phyloP scores from a whole-genome alignment of 2,888 invertebrate species.

The Notocelia uddmanniana region DNA sequence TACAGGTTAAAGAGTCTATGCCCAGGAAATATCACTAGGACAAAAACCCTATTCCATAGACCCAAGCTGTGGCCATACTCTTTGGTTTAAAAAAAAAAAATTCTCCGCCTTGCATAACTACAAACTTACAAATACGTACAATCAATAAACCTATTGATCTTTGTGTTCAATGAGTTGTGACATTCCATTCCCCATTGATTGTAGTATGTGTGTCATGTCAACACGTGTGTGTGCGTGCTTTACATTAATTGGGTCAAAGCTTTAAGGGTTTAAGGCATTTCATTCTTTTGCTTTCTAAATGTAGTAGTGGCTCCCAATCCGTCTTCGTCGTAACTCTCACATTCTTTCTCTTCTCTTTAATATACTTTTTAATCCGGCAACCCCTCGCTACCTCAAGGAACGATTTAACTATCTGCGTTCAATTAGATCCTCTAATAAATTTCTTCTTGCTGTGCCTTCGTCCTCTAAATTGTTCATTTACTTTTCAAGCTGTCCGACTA shows the following conservation, averaged over 20 bases:
- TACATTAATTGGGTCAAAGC: conserved; percentile 72
- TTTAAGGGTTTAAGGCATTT: conserved; percentile 43
- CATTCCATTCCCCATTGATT: conserved; percentile 63
- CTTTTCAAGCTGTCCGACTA: no score
- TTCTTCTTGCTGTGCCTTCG: no score
- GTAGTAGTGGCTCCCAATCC: no score
- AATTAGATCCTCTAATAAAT: no score
- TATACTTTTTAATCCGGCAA: no score
- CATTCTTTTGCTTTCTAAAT: conserved; percentile 3
- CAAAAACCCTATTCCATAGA: not conserved
- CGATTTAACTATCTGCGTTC: no score
- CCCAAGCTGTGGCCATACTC: not conserved
- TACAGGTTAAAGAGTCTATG: not conserved
- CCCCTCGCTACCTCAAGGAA: no score
- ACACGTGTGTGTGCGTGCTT: conserved; percentile 58
- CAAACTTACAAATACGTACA: conserved; percentile 62
- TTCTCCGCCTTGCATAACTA: conserved; percentile 60
- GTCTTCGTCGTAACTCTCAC: no score
- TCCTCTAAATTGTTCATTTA: no score
- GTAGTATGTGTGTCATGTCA: conserved; percentile 52
- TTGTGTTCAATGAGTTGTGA: conserved; percentile 59
- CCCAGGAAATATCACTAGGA: no score
- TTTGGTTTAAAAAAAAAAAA: conserved; percentile 49
- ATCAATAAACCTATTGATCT: conserved; percentile 53
- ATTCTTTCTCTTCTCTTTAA: no score